Base-by-base conservation (phyloP, 2,113 vertebrate genomes). In the Hoplias malabaricus region DNA sequence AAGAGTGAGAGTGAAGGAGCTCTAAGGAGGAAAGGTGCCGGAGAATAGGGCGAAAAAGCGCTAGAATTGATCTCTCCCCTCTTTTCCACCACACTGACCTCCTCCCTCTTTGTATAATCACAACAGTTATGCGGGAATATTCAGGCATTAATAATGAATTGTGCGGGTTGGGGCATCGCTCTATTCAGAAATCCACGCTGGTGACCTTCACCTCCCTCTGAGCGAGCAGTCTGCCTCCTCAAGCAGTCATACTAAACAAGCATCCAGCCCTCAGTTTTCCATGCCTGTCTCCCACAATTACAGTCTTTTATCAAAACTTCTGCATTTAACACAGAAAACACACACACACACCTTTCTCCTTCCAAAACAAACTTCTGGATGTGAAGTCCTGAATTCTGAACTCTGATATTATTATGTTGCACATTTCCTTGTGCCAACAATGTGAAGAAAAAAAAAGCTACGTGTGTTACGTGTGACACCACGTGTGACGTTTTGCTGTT, bases 81-180 rank as follows among this genome's bases (percentile, higher is more conserved):
- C 94, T 93, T 90, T 94, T 77, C 92, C 90, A 92, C 88, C 90
- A 89, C 89, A 89, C 94, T 96, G 96, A 98, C 96, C 95, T 96
- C 95, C 94, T 93, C 93, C 59, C 94, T 94, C 92, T 91, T 16
- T 92, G 93, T 94, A 96, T 95, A 95, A 97, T 96, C 95, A 95
- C 91, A 91, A 92, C 90, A 95, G 93, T 94, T 95, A 94, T 94
- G 93, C 93, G 92, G 91, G 92, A 95, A 96, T 94, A 96, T 96
- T 96, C 93, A 90, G 91, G 90, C 94, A 95, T 96, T 95, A 96
- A 96, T 96, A 96, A 97, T 95, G 89, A 96, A 96, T 96, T 90
- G 92, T 89, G 90, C 82, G 89, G 92, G 84, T 90, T 80, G 66
- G 82, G 71, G 89, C 82, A 85, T 78, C 82, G 88, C 92, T 91